These are phyloP conservation scores for Baronia brevicornis DNA, from an alignment of 2,888 invertebrate species.

Conservation along the genomic window DNA sequence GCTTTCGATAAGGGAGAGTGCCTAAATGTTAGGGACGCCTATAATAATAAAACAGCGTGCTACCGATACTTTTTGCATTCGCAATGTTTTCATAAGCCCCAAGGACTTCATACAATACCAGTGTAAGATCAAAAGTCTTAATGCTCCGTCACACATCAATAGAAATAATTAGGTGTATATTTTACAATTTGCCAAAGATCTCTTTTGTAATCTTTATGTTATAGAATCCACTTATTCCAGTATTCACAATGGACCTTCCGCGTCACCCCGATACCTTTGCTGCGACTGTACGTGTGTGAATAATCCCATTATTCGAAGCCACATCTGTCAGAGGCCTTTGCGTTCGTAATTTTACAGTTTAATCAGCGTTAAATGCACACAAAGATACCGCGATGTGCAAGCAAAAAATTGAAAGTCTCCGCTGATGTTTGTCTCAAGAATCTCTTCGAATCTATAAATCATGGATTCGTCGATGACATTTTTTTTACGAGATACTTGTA, in stretches of 20 bases:
- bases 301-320: constrained; percentile 70
- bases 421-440: constrained; percentile 44
- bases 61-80: constrained; percentile 37
- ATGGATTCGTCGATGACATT: constrained; percentile 50
- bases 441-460: constrained; percentile 60
- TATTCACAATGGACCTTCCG: constrained; percentile 52
- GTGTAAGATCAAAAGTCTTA: constrained; percentile 43
- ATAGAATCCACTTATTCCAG: constrained; percentile 70
- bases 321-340: constrained; percentile 71
- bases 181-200: constrained; percentile 73
- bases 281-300: constrained; percentile 50
- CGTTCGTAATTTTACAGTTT: constrained; percentile 73
- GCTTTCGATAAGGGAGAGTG: constrained; percentile 8
- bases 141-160: constrained; percentile 59
- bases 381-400: constrained; percentile 53
- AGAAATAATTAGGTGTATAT: constrained; percentile 73
- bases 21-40: constrained; percentile 35
- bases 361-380: constrained; percentile 74
- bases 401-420: constrained; percentile 42
- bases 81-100: constrained; percentile 68
- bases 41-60: constrained; percentile 41
- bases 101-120: constrained; percentile 53
- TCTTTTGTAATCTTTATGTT: constrained; percentile 59
- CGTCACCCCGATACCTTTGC: constrained; percentile 56
- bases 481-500: constrained; percentile 20